Percentiles rank a stretch among this genome's conserved stretches.
phyloP scores from a whole-genome alignment of 2,888 invertebrate genomes.

The Amiota communis region DNA sequence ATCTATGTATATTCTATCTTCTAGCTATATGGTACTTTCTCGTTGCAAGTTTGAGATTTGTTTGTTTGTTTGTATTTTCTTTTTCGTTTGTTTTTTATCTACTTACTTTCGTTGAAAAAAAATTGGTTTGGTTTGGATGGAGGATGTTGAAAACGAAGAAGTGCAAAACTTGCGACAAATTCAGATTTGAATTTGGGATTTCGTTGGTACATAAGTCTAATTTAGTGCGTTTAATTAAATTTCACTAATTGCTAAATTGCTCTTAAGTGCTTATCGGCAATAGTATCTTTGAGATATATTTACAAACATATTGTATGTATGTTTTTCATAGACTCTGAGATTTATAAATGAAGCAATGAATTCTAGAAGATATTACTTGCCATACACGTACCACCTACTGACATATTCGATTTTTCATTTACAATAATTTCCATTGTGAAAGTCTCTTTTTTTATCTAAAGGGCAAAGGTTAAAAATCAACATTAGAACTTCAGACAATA shows the following conservation, averaged over 20 bases:
- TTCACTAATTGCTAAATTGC: constrained; percentile 59
- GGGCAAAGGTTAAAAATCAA: constrained; percentile 30
- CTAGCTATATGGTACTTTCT: too few species aligned
- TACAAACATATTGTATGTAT: too few species aligned
- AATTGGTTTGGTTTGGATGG: neutral
- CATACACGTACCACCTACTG: too few species aligned
- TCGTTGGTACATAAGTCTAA: constrained; percentile 44
- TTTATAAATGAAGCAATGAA: too few species aligned
- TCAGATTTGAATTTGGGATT: neutral
- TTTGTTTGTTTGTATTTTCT: constrained; percentile 1
- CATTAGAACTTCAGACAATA: neutral
- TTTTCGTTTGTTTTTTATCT: constrained; percentile 1
- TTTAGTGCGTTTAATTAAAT: constrained; percentile 63
- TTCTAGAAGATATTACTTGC: too few species aligned
- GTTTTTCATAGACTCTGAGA: too few species aligned
- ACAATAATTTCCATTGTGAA: neutral
- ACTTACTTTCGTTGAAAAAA: neutral
- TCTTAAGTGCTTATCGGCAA: constrained; percentile 37
- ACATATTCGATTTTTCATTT: neutral
- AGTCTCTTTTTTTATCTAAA: neutral
- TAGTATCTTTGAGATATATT: too few species aligned
- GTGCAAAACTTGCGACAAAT: constrained; percentile 1
- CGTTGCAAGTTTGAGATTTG: neutral
- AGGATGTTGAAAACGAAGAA: neutral
- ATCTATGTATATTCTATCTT: neutral